phyloP scores from a whole-genome alignment of 2,113 vertebrate genomes.

The Mixornis gularis region DNA sequence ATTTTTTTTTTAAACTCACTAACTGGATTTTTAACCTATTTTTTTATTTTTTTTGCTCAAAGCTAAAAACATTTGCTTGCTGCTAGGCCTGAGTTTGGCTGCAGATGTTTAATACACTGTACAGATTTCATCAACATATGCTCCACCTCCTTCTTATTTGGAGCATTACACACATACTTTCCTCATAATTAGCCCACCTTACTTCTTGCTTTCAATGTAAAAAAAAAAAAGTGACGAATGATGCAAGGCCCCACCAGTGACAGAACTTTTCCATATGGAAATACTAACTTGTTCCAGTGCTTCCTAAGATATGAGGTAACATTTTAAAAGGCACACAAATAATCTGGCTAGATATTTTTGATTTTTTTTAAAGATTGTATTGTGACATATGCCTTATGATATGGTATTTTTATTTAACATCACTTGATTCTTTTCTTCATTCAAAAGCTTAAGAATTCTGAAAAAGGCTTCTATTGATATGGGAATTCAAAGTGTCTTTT shows the following conservation, averaged over 20 bases:
- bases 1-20: not conserved
- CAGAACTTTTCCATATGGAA: not conserved
- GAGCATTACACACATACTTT: not conserved
- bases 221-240: not conserved
- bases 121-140: not conserved
- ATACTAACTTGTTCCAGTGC: not conserved
- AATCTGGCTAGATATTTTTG: not conserved
- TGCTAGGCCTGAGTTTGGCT: not conserved
- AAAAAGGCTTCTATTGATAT: not conserved
- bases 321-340: not conserved
- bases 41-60: not conserved
- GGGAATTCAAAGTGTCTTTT: not conserved
- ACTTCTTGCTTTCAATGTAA: not conserved
- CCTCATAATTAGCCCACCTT: not conserved
- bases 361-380: not conserved
- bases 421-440: not conserved
- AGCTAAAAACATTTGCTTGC: not conserved
- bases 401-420: not conserved
- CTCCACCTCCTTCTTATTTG: not conserved
- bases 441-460: not conserved
- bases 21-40: not conserved
- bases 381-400: not conserved
- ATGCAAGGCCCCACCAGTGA: not conserved
- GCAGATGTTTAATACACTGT: not conserved
- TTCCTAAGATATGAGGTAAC: not conserved